Base-by-base conservation (phyloP, 2,797 vertebrate species). In the Sebastes iracundus region DNA sequence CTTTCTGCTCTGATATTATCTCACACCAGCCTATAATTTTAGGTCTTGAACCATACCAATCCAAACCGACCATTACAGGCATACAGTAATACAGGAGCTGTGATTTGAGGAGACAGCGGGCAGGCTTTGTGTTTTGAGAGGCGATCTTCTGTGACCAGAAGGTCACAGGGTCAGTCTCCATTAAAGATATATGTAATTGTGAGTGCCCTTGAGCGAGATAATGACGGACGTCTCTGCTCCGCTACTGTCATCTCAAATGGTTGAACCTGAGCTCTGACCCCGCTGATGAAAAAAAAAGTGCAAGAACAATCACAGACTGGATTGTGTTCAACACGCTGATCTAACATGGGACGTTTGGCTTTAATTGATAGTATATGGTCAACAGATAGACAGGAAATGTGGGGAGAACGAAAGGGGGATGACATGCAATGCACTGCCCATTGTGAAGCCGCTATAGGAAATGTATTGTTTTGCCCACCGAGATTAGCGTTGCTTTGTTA, bases 241-340 rank as follows among this genome's bases (percentile, higher is more conserved):
- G 7, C 38, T 42, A 42, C 58, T 53, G 75, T 49, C 63, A 58
- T 67, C 55, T 74, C 14, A 18, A 53, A 79, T 27, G 23, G n/a
- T 11, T 60, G 28, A 69, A 70, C 63, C 61, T 30, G 49, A 86
- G 75, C 60, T 76, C 71, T 83, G 79, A 83, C 79, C 75, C 61
- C 18, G 0, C 46, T 56, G 83, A 87, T 84, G 58, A 74, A 84
- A 80, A 81, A 63, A 72, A n/a, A 7, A 46, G 46, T 61, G 9
- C 8, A 13, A 23, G 78, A 70, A 32, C 35, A 76, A 23, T 82
- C 58, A 83, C 16, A 75, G 42, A 18, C 35, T 7, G 14, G 18
- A 67, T 14, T 33, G 55, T 60, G 56, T 68, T 67, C 59, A 69
- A 83, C 53, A 80, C 72, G 74, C 16, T 81, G 70, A 86, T 90